phyloP scores from a whole-genome alignment of 2,113 vertebrate genomes.

The human (Homo sapiens) region DNA sequence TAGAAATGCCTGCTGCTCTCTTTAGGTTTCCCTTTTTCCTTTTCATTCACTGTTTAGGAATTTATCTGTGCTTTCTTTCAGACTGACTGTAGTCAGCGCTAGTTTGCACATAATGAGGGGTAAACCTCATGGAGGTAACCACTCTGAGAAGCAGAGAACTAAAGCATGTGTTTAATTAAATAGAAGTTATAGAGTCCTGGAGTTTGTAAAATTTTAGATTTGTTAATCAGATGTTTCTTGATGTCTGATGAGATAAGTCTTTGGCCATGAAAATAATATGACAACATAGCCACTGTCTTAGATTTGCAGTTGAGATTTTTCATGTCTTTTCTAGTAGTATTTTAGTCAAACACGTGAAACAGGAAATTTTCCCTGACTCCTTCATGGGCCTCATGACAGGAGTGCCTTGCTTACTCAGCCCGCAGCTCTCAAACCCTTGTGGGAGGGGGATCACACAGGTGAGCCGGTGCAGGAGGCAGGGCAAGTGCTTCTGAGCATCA shows the following conservation, averaged over 20 bases:
- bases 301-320: not conserved
- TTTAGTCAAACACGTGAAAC: not conserved
- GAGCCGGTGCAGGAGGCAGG: too few species aligned
- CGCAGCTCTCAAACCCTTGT: too few species aligned
- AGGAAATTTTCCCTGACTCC: too few species aligned
- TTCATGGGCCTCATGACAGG: too few species aligned
- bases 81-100: not conserved
- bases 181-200: not conserved
- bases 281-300: not conserved
- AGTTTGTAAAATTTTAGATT: not conserved
- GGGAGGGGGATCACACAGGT: too few species aligned
- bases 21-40: not conserved
- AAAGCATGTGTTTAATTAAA: not conserved
- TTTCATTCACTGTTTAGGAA: not conserved
- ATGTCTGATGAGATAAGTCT: not conserved
- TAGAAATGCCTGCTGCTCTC: not conserved
- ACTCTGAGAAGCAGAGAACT: not conserved
- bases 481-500: too few species aligned
- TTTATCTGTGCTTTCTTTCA: not conserved
- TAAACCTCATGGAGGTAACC: not conserved
- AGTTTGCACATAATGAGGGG: not conserved
- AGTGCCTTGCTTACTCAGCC: too few species aligned
- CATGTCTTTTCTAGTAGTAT: not conserved
- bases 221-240: not conserved
- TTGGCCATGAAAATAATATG: too few species aligned